A percentile compares a stretch with the other conserved stretches of the same genome.
These are phyloP conservation scores for Passerculus sandwichensis DNA, from an alignment of 2,797 vertebrate genomes.

Conservation along the genomic window DNA sequence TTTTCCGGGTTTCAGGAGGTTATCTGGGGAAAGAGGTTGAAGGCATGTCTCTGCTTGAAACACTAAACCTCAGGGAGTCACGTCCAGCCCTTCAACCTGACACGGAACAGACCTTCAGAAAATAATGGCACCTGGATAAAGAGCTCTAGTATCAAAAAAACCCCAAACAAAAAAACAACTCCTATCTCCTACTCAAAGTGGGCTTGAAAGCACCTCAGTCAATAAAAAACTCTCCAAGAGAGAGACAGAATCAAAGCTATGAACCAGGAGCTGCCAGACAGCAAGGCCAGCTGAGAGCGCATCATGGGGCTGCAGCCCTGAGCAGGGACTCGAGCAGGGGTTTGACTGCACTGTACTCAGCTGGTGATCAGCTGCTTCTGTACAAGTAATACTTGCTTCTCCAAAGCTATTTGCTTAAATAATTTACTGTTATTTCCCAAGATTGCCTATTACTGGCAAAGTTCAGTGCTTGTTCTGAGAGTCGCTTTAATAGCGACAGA, in stretches of 20 bases:
- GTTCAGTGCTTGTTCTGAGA: background rate
- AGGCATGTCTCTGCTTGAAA: background rate
- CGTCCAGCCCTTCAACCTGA: background rate
- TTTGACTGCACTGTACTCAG: accelerated
- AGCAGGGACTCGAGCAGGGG: background rate
- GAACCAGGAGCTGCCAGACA: background rate
- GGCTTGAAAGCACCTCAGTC: background rate
- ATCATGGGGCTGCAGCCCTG: background rate
- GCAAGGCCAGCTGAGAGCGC: background rate
- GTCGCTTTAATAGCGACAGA: background rate
- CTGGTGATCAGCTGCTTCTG: background rate
- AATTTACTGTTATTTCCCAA: background rate
- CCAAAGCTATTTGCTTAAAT: background rate
- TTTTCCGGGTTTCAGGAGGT: accelerated
- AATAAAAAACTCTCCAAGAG: background rate
- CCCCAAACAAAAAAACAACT: background rate
- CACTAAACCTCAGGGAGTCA: background rate
- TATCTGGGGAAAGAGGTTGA: background rate
- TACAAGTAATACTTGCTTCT: background rate
- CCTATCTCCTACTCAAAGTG: background rate
- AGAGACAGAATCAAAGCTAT: background rate
- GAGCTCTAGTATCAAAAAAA: background rate
- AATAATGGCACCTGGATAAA: background rate
- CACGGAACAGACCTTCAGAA: background rate
- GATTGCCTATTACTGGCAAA: background rate